Base-by-base conservation (phyloP, 2,888 invertebrate genomes). In the Drosophila kanekoi region DNA sequence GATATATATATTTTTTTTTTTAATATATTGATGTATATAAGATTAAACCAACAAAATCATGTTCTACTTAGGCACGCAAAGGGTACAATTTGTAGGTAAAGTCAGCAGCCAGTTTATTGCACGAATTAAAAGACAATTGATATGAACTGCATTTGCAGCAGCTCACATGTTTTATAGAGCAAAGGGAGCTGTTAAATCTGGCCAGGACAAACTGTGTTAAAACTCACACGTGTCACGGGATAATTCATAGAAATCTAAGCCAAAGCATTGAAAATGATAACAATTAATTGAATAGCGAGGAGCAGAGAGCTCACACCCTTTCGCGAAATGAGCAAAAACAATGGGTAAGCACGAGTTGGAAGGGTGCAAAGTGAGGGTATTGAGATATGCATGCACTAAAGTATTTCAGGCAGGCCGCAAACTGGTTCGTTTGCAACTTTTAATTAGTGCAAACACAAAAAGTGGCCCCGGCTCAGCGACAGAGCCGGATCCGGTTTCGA, bases 401-500 rank as follows among this genome's bases (percentile, higher is more conserved):
- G 23, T 8, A 3, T 23, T 16, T 13, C 13, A 9, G 13, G 23
- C 16, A 58, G 47, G 28, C 32, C 18, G 14, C 41, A 69, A 70
- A 61, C 62, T 57, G 62, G 28, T 65, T 53, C 49, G 35, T 43
- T 47, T 48, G 37, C 45, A 62, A 66, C 56, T 59, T 80, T 85
- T 81, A 87, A 89, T 87, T 85, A 89, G 81, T 72, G 73, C 86
- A 89, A 89, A 89, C 81, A 85, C 72, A 74, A 72, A 79, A 78
- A 85, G 73, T 66, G 71, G 62, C 37, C 61, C 60, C 20, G 51
- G 58, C 60, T 62, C 43, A 61, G 51, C 18, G 51, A 13, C n/a
- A 35, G 20, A 44, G 4, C 43, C 13, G 40, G 20, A 41, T 65
- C 14, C 18, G 49, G 56, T 51, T 54, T 23, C 40, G 51, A 63